Percentiles rank a stretch among this genome's conserved stretches.
These are phyloP conservation scores for Pseudomugil tenellus DNA, from an alignment of 2,797 vertebrate species.

Conservation along the genomic window DNA sequence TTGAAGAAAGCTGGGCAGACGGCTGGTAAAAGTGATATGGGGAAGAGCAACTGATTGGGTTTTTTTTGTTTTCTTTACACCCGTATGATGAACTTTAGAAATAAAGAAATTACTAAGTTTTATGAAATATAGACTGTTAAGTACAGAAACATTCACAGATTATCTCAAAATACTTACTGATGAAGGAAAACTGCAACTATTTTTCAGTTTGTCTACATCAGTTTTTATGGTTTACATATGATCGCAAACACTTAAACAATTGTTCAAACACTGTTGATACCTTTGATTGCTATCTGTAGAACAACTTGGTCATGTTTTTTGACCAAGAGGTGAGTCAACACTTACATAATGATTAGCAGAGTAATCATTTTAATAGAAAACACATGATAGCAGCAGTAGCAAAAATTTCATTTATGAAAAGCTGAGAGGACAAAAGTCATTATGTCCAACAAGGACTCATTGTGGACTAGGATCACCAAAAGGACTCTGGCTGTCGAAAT, in stretches of 20 bases:
- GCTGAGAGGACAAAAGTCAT: slow-evolving; percentile 5
- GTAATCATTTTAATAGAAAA: neutral
- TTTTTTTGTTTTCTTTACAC: too few species aligned
- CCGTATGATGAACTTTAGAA: too few species aligned
- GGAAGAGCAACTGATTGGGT: too few species aligned
- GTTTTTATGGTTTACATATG: neutral
- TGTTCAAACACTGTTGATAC: neutral
- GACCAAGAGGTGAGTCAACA: neutral
- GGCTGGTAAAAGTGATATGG: too few species aligned
- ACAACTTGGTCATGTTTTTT: slow-evolving; percentile 3
- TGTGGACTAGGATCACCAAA: neutral
- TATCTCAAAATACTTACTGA: neutral
- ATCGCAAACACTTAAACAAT: neutral
- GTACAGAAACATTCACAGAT: neutral
- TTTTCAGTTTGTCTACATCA: neutral
- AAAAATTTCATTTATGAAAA: slow-evolving; percentile 1
- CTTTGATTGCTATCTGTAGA: neutral
- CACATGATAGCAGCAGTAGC: slow-evolving; percentile 13
- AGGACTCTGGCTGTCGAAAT: neutral
- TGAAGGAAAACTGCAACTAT: neutral
- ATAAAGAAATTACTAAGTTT: too few species aligned
- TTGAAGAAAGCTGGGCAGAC: too few species aligned
- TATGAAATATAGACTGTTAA: neutral
- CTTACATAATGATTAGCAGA: neutral
- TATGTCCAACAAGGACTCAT: neutral